Evolutionary conservation across 2,888 invertebrate species (phyloP).

Genomic region (Trissolcus brochymenae): DNA sequence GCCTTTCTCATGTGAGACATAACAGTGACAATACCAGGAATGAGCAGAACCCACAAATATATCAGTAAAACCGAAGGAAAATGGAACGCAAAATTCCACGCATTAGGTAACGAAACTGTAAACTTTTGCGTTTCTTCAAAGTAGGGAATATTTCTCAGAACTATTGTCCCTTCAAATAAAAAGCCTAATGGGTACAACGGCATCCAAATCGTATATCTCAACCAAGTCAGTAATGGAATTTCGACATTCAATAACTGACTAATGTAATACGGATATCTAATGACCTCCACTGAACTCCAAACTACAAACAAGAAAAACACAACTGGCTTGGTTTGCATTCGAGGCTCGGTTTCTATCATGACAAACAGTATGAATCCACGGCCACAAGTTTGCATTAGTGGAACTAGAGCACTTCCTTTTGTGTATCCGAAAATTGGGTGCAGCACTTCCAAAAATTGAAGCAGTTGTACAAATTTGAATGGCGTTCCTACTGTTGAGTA

Average conservation of each 20-base stretch:
- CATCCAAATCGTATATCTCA: slow-evolving; percentile 96
- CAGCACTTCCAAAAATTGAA: slow-evolving; percentile 91
- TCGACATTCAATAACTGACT: slow-evolving; percentile 86
- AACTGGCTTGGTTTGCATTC: slow-evolving; percentile 91
- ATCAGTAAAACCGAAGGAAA: slow-evolving; percentile 87
- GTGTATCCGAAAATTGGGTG: slow-evolving; percentile 94
- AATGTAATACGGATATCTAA: slow-evolving; percentile 96
- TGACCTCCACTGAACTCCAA: slow-evolving; percentile 89
- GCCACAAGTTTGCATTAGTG: slow-evolving; percentile 88
- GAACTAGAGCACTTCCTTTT: slow-evolving; percentile 84
- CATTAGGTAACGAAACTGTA: slow-evolving; percentile 87
- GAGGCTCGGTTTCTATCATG: slow-evolving; percentile 89
- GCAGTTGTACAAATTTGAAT: slow-evolving; percentile 87
- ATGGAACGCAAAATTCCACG: slow-evolving; percentile 90
- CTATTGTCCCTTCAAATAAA: slow-evolving; percentile 88
- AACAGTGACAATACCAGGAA: slow-evolving; percentile 86
- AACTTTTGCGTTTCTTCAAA: slow-evolving; percentile 90
- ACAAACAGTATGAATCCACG: slow-evolving; percentile 87
- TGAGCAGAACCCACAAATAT: slow-evolving; percentile 85
- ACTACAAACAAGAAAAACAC: slow-evolving; percentile 91
- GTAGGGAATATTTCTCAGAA: slow-evolving; percentile 90
- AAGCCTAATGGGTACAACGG: slow-evolving; percentile 94
- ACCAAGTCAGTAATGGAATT: slow-evolving; percentile 88
- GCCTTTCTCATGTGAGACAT: slow-evolving; percentile 91
- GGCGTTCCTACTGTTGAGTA: slow-evolving; percentile 86